phyloP scores from a whole-genome alignment of 2,113 vertebrate species.

The Anser brachyrhynchus region DNA sequence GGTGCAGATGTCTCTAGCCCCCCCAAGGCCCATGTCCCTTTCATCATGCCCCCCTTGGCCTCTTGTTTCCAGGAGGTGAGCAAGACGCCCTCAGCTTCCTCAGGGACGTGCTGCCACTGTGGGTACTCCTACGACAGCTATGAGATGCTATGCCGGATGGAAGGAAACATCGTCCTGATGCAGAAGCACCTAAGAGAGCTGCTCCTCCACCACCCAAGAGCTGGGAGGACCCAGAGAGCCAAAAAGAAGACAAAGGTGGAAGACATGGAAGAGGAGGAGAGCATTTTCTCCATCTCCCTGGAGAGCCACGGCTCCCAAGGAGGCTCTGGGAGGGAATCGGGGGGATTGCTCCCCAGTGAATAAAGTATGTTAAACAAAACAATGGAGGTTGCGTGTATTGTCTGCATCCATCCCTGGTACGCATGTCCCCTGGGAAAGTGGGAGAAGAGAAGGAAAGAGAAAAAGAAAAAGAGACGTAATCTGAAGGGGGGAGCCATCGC shows the following conservation, averaged over 20 bases:
- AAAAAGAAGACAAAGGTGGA: background rate
- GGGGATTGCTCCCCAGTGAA: too few relatives aligned
- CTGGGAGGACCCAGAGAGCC: background rate
- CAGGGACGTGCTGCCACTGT: background rate
- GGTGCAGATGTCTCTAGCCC: background rate
- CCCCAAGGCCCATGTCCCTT: background rate
- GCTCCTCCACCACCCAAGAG: background rate
- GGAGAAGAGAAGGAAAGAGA: background rate
- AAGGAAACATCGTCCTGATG: background rate
- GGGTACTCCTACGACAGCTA: fast-evolving
- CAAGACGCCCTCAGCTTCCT: background rate
- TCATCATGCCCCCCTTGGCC: background rate
- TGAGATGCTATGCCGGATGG: background rate
- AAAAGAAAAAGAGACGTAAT: background rate
- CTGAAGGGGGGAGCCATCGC: background rate
- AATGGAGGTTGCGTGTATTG: background rate
- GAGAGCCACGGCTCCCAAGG: background rate
- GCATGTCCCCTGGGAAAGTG: background rate
- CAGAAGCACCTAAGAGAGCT: fast-evolving
- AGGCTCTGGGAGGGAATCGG: background rate
- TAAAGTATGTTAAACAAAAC: background rate
- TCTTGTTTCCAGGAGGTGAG: background rate
- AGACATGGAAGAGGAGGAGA: background rate
- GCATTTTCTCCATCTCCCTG: background rate
- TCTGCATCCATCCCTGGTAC: background rate